Evolutionary conservation across 2,888 invertebrate species (phyloP).

Genomic region (Chrysolina americana): DNA sequence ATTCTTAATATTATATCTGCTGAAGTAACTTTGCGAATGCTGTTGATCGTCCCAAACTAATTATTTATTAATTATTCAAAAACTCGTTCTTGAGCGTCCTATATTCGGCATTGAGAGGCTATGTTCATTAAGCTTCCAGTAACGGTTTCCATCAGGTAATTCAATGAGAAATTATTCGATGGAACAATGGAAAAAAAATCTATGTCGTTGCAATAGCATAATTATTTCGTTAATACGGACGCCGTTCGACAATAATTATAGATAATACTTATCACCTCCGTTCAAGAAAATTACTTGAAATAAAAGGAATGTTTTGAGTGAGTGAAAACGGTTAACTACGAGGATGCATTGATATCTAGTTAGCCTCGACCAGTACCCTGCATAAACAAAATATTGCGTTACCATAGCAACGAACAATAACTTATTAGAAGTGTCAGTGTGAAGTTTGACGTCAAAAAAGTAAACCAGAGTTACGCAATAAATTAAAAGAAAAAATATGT

Average conservation of each 20-base stretch:
- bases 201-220: neutral
- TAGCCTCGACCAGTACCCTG: too few relatives aligned
- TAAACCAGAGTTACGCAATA: too few relatives aligned
- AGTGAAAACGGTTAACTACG: too few relatives aligned
- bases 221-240: slow-evolving; percentile 12
- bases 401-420: too few relatives aligned
- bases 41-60: neutral
- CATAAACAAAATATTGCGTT: too few relatives aligned
- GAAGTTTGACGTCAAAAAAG: too few relatives aligned
- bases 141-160: slow-evolving; percentile 10
- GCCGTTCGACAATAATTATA: neutral
- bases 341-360: too few relatives aligned
- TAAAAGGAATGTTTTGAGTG: too few relatives aligned
- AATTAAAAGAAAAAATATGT: too few relatives aligned
- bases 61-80: neutral
- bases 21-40: neutral
- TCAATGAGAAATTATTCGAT: slow-evolving; percentile 18
- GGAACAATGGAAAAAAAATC: slow-evolving; percentile 10
- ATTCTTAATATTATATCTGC: neutral
- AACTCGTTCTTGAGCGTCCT: slow-evolving; percentile 20
- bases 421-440: too few relatives aligned
- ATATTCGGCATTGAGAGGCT: slow-evolving; percentile 13
- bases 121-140: slow-evolving; percentile 2
- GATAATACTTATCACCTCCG: neutral
- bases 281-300: neutral